A percentile compares a stretch with the other conserved stretches of the same genome.
Conservation (phyloP, 2,888 invertebrate genomes). For the Rotaria macrura region DNA sequence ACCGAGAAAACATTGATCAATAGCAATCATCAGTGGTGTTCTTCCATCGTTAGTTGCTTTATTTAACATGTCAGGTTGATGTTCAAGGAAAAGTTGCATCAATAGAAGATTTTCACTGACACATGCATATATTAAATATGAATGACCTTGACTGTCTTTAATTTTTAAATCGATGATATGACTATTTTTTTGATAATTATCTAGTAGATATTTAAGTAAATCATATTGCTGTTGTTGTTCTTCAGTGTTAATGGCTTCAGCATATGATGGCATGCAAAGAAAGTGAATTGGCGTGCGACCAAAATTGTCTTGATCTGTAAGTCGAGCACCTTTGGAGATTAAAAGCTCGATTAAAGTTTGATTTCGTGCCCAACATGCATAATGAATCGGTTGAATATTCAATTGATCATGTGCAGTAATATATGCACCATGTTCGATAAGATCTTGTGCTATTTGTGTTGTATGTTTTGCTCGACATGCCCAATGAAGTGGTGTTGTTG, state of each 20-base stretch:
- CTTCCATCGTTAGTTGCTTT: background rate
- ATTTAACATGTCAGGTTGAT: background rate
- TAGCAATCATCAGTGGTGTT: background rate
- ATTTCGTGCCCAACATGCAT: constrained; percentile 14
- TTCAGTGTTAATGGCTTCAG: background rate
- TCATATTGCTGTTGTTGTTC: constrained; percentile 10
- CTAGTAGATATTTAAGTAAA: background rate
- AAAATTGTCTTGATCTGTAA: background rate
- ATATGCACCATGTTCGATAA: background rate
- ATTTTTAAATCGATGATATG: background rate
- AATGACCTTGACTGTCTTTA: background rate
- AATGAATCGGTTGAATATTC: constrained; percentile 12
- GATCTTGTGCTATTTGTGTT: constrained; percentile 12
- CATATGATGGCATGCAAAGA: background rate
- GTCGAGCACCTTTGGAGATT: background rate
- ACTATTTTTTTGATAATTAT: background rate
- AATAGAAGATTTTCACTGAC: background rate
- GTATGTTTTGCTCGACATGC: constrained; percentile 1
- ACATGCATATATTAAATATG: background rate
- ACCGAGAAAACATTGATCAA: background rate
- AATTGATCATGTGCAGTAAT: background rate
- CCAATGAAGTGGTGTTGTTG: constrained; percentile 6
- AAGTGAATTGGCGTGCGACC: background rate
- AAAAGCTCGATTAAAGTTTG: background rate
- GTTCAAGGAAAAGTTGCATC: background rate